Base-by-base conservation (phyloP, 2,113 vertebrate species). In the Aegotheles bennettii region DNA sequence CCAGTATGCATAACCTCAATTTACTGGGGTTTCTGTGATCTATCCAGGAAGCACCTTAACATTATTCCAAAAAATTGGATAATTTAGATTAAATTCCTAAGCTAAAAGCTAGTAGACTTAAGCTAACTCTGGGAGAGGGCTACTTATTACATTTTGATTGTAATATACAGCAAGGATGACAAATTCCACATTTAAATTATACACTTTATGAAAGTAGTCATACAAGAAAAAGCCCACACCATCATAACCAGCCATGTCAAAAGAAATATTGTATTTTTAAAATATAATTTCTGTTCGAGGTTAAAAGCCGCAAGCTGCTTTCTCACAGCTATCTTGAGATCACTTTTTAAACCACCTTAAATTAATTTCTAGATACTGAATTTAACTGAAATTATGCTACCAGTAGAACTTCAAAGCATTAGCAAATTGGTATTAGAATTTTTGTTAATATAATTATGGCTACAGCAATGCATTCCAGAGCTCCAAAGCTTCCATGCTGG, bases 281-380 rank as follows among this genome's bases (percentile, higher is more conserved):
- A 91, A 69, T 48, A 45, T 7, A 73, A 42, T 67, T 89, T 87
- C 35, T 71, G 8, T 57, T 53, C 76, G 70, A 85, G 40, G 36
- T 91, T 93, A 89, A 90, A 94, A 93, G n/a, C 45, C 75, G 45
- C 61, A 87, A 87, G 29, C 73, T 92, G 80, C 47, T 91, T 84
- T 92, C 79, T 91, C 76, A 78, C 15, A 84, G 36, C 17, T 91
- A 35, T 69, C 70, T 80, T 42, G 57, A 90, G 81, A 87, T 12
- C 36, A 76, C 76, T 87, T 87, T 89, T 87, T 45, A 87, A 93
- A 89, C 53, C 25, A 53, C 40, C 91, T 89, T 47, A 89, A 91
- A 87, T 90, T 75, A 65, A 94, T 88, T 94, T 91, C 61, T 89
- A 36, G 56, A 47, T 86, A 53, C 20, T 40, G 47, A 92, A 38